Conservation (phyloP, 2,888 invertebrate species). For the Chouioia cunea region DNA sequence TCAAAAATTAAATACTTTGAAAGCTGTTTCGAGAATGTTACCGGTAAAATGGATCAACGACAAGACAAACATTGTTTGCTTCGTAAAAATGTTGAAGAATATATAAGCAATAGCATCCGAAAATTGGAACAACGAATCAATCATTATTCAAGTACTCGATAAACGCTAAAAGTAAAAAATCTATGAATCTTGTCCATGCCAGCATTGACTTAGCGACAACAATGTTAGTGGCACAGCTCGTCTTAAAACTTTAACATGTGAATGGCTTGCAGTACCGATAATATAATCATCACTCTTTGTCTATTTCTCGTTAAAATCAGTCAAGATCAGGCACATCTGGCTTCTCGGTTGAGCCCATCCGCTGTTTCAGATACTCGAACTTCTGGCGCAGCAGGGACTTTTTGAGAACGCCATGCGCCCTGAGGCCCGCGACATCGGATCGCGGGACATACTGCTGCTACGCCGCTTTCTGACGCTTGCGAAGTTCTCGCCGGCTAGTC, state of each 20-base stretch:
- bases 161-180: too few species aligned
- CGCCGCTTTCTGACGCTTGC: constrained; percentile 76
- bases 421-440: constrained; percentile 63
- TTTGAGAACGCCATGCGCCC: constrained; percentile 62
- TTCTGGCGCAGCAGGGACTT: constrained; percentile 63
- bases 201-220: constrained; percentile 1
- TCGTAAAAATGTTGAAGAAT: background rate
- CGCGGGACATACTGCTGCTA: constrained; percentile 69
- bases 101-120: background rate
- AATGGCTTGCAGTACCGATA: background rate
- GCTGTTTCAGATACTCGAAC: constrained; percentile 56
- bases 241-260: too few species aligned
- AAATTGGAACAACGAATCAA: too few species aligned
- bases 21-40: too few species aligned
- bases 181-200: constrained; percentile 9
- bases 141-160: too few species aligned
- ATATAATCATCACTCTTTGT: background rate
- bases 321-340: constrained; percentile 51
- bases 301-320: constrained; percentile 13
- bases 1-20: too few species aligned
- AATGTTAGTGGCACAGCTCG: constrained; percentile 5
- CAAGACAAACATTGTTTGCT: too few species aligned
- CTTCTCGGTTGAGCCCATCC: constrained; percentile 60
- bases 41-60: too few species aligned
- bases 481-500: constrained; percentile 70